Evolutionary conservation across 2,113 vertebrate species (phyloP).

Genomic region (Danio rerio): GRCz12tu NC_133189.1:45773501-45774000

Average conservation of each 20-base stretch:
- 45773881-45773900: not conserved
- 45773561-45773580: slow-evolving; percentile 67
- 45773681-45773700: slow-evolving; percentile 68
- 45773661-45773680: slow-evolving; percentile 70
- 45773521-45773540: slow-evolving; percentile 56
- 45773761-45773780: slow-evolving; percentile 38
- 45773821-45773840: not conserved
- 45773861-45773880: slow-evolving; percentile 42
- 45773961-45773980: slow-evolving; percentile 54
- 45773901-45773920: slow-evolving; percentile 45
- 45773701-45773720: slow-evolving; percentile 70
- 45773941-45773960: slow-evolving; percentile 50
- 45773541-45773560: slow-evolving; percentile 60
- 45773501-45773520: slow-evolving; percentile 54
- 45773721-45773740: slow-evolving; percentile 68
- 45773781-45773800: slow-evolving; percentile 49
- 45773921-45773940: slow-evolving; percentile 31
- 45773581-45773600: slow-evolving; percentile 66
- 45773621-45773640: not conserved
- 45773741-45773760: slow-evolving; percentile 63
- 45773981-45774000: slow-evolving; percentile 26
- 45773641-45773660: slow-evolving; percentile 56
- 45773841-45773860: slow-evolving; percentile 8
- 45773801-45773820: slow-evolving; percentile 50
- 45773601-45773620: slow-evolving; percentile 54